Conservation (phyloP, 1,140 invertebrate species). For the Luehdorfia chinensis region DNA sequence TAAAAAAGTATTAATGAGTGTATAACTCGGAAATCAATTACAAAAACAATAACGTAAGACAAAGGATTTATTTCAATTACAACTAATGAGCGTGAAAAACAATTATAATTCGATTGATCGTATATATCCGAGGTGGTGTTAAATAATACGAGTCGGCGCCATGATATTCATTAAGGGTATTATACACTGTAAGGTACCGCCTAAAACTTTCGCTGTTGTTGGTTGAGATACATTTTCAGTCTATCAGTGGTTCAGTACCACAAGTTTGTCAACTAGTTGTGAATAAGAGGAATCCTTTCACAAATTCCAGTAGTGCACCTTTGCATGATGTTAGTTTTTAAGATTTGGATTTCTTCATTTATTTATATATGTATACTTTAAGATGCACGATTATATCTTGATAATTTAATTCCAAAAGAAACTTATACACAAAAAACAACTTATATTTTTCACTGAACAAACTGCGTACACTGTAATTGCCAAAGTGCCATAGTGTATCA, state of each 20-base stretch:
- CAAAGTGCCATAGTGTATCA: too few relatives aligned
- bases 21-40: slow-evolving; percentile 23
- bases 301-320: not conserved
- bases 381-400: too few relatives aligned
- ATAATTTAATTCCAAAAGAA: too few relatives aligned
- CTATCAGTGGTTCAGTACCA: too few relatives aligned
- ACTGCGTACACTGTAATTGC: too few relatives aligned
- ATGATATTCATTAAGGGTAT: not conserved
- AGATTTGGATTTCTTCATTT: too few relatives aligned
- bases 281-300: not conserved
- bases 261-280: not conserved
- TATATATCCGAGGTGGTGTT: slow-evolving; percentile 36
- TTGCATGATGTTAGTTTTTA: not conserved
- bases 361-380: too few relatives aligned
- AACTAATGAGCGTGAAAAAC: slow-evolving; percentile 69
- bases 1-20: too few relatives aligned
- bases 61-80: slow-evolving; percentile 69
- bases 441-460: too few relatives aligned
- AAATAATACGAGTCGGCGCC: slow-evolving; percentile 36
- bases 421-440: too few relatives aligned
- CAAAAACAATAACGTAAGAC: slow-evolving; percentile 54
- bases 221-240: too few relatives aligned
- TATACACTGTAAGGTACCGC: not conserved
- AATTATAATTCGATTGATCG: slow-evolving; percentile 63
- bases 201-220: not conserved